A percentile compares a stretch with the other conserved stretches of the same genome.
phyloP scores from a whole-genome alignment of 2,113 vertebrate species.

The Eudyptes chrysolophus region DNA sequence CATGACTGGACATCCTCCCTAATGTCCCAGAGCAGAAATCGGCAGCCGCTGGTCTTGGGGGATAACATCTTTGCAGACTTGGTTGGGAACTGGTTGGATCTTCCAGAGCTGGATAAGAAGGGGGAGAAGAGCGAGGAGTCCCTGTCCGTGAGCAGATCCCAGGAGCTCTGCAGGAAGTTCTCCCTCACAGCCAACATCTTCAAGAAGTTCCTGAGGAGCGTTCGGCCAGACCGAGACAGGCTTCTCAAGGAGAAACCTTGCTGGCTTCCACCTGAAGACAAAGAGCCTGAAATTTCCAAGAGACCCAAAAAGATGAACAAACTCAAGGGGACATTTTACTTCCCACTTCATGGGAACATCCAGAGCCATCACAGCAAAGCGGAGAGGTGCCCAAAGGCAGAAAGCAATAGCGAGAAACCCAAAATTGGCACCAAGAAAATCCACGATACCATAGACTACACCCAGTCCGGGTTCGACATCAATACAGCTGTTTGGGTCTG shows the following conservation, averaged over 20 bases:
- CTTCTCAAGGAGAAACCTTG: slow-evolving; percentile 92
- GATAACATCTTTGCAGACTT: slow-evolving; percentile 96
- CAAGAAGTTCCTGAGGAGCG: slow-evolving; percentile 91
- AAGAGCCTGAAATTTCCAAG: slow-evolving; percentile 80
- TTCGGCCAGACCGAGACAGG: slow-evolving; percentile 90
- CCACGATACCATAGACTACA: slow-evolving; percentile 62
- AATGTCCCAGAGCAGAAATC: slow-evolving; percentile 90
- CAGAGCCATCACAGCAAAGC: slow-evolving; percentile 72
- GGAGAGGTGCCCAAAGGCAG: slow-evolving; percentile 64
- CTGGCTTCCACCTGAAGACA: slow-evolving; percentile 81
- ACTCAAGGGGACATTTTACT: slow-evolving; percentile 84
- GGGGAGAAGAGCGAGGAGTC: slow-evolving; percentile 68
- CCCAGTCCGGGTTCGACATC: slow-evolving; percentile 87
- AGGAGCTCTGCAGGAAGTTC: slow-evolving; percentile 90
- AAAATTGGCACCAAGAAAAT: slow-evolving; percentile 64
- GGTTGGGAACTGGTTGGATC: slow-evolving; percentile 96
- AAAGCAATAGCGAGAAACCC: slow-evolving; percentile 56
- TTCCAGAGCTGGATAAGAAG: slow-evolving; percentile 89
- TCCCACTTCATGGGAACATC: slow-evolving; percentile 78
- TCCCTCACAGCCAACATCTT: slow-evolving; percentile 94
- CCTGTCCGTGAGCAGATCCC: slow-evolving; percentile 75
- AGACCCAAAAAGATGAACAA: slow-evolving; percentile 83
- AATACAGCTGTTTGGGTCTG: slow-evolving; percentile 97
- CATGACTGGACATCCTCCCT: slow-evolving; percentile 94
- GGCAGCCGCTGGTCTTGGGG: slow-evolving; percentile 92